Base-by-base conservation (phyloP, 2,797 vertebrate genomes). In the Crax fasciolata region DNA sequence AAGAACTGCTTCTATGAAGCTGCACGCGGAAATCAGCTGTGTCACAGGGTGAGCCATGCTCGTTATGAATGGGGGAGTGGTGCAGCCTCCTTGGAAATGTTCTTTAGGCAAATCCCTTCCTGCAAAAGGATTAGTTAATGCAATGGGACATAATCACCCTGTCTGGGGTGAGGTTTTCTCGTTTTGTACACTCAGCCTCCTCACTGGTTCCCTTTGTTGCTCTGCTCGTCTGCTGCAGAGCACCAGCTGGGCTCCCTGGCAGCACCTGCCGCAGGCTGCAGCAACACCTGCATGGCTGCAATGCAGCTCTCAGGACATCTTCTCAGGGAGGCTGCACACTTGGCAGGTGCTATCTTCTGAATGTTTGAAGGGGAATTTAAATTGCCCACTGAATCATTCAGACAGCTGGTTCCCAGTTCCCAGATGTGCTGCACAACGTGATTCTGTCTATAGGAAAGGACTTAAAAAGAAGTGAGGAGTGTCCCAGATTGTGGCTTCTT, bases 51-150 rank as follows among this genome's bases (percentile, higher is more conserved):
- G 62, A 92, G 43, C 55, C 1, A 1, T 41, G 9, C n/a, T 82
- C 16, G 67, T 87, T 92, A 79, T 81, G 91, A 95, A 95, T 30
- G 74, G 80, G 43, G 58, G 57, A 84, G 57, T 54, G 43, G 70
- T 73, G 44, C 90, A 80, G 85, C 72, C 72, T 92, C 66, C 87
- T 95, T 94, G 70, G 44, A 86, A 95, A 85, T 13, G 19, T 72
- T 77, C 94, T 91, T 52, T 6, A 92, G 59, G 80, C 70, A 97
- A 98, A 97, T 96, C 85, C 70, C 82, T 90, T 95, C 87, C 83
- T 91, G 71, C 83, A 73, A 44, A 82, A 89, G 78, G 91, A 96
- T 97, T 96, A 97, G 57, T 94, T 97, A 96, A 96, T 91, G 70
- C 82, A 90, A 96, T 49, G 41, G 57, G 96, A 97, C 97, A 94